Base-by-base conservation (phyloP, 2,888 invertebrate genomes). In the Parnassius mnemosyne region DNA sequence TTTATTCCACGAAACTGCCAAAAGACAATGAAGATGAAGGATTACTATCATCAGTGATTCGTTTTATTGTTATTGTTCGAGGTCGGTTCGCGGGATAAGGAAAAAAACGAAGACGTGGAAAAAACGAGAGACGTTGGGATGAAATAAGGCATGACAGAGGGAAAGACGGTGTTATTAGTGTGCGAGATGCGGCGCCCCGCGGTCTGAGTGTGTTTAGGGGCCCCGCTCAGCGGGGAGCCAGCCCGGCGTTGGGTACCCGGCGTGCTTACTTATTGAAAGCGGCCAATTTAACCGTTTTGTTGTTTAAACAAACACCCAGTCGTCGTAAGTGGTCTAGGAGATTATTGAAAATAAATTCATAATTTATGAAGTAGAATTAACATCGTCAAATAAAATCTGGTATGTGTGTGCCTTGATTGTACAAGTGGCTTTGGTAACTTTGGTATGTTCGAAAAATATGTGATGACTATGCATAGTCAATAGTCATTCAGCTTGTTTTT, bases 11-110 rank as follows among this genome's bases (percentile, higher is more conserved):
- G 89, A 89, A 90, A 89, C 86, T 90, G 91, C 89, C 90, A 91
- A 90, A 89, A 90, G 89, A 90, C 91, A 91, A 91, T 90, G 89
- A 89, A 77, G 84, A 84, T 91, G 91, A 91, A 82, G 91, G 87
- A 91, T 91, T 88, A 88, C 86, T 85, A 89, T 90, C 90, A 90
- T 91, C 89, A 89, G 75, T 74, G 78, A 78, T 72, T 83, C 85
- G 83, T 90, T 89, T 89, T 89, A 79, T 88, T 89, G 85, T 87
- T 84, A 84, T 87, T 87, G 84, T 88, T 81, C 77, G 80, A 75
- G 80, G 80, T 83, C 76, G 80, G 77, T 71, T 77, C 72, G 71
- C 71, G 71, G 70, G 72, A 73, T 71, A 76, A 59, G 42, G 57
- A 66, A 20, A 70, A 87, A 90, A 91, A 86, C 71, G 76, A 78